Percentiles rank a stretch among this genome's conserved stretches.
Evolutionary conservation across 2,113 vertebrate genomes (phyloP).

Genomic region (Ariopsis seemanni): DNA sequence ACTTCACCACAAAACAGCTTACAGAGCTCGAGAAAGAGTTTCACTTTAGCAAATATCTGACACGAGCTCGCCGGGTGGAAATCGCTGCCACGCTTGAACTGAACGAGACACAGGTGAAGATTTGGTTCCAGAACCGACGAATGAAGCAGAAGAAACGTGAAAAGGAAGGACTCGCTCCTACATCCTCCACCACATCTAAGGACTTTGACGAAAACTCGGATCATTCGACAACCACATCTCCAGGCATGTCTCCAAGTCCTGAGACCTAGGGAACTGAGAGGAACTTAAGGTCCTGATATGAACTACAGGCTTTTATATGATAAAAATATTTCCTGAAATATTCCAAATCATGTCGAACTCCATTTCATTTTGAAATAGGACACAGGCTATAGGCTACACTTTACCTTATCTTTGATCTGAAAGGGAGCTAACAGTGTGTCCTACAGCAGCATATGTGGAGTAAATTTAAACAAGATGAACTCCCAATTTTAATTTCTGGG

Average conservation of each 20-base stretch:
- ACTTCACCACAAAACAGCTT: conserved; percentile 95
- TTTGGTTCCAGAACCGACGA: conserved; percentile 96
- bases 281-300: conserved; percentile 58
- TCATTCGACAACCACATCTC: conserved; percentile 88
- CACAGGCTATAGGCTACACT: neutral
- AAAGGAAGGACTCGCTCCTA: conserved; percentile 76
- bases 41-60: conserved; percentile 97
- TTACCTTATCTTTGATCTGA: neutral
- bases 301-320: conserved; percentile 11
- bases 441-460: neutral
- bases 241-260: conserved; percentile 86
- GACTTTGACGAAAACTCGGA: conserved; percentile 84
- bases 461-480: neutral
- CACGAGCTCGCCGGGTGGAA: conserved; percentile 89
- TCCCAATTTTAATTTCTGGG: conserved; percentile 7
- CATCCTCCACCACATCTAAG: conserved; percentile 59
- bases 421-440: conserved; percentile 3
- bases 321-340: conserved; percentile 37
- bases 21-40: conserved; percentile 98
- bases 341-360: conserved; percentile 22
- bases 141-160: conserved; percentile 99
- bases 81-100: conserved; percentile 92
- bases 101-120: conserved; percentile 96
- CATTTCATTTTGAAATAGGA: conserved; percentile 6
- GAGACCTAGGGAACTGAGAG: conserved; percentile 70